Evolutionary conservation across 2,113 vertebrate genomes (phyloP), one percentile per base, ranked within the genome.

Genomic region (Odontesthes bonariensis): DNA sequence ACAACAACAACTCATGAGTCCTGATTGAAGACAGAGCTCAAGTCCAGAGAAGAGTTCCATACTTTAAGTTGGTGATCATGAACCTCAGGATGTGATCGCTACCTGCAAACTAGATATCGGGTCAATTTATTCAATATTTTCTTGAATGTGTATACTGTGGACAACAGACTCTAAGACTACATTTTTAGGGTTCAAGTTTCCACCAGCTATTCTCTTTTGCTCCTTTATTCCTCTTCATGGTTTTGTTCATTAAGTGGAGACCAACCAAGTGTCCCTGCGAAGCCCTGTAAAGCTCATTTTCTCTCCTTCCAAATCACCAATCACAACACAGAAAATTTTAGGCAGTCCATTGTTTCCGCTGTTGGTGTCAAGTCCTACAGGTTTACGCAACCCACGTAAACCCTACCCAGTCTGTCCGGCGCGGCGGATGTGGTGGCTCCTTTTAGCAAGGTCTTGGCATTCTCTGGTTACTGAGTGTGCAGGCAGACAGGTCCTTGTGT

Each of bases 401-500:
- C 54, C 47, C 22, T 23, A 61, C 63, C 38, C 9, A 14, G 42
- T 12, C 62, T 27, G 31, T 52, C 74, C 59, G 10, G 44, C 32
- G 19, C 17, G 11, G 67, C 76, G 79, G 86, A 89, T 88, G 79
- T 83, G 79, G 66, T 14, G 59, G 82, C 79, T 85, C 72, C 82
- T 81, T 84, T 84, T 19, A 74, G 79, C 65, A 42, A 52, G 62
- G 56, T 73, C 78, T 66, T 88, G 86, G 79, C 89, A 69, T 86
- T 89, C 89, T 86, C 80, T 20, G 16, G 87, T 91, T 89, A 89
- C 89, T 79, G 64, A 78, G 73, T 63, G 83, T 80, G 70, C 74
- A n/a, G 56, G 79, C 62, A 68, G 66, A 84, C 86, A 62, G 82
- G 84, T 81, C 76, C 84, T 74, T 82, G 69, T 77, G 85, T 69